A percentile compares a stretch with the other conserved stretches of the same genome.
These are phyloP conservation scores for Cheilosia vulpina DNA, from an alignment of 2,888 invertebrate species.

Conservation along the genomic window DNA sequence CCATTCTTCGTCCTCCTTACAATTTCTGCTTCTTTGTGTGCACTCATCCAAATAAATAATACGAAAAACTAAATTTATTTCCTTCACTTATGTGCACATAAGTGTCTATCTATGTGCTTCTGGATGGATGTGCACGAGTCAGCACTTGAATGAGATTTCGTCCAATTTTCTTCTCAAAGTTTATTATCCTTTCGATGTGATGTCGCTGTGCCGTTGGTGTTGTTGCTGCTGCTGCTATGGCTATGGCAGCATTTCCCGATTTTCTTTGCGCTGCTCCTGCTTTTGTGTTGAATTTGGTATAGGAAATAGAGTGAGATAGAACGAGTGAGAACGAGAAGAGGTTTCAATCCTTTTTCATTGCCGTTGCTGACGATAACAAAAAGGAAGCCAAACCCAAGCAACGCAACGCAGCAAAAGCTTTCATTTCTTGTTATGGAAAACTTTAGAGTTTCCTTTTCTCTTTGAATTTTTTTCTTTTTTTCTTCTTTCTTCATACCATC, in stretches of 20 bases:
- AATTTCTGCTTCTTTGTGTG: constrained; percentile 64
- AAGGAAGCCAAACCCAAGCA: constrained; percentile 44
- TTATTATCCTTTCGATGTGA: constrained; percentile 74
- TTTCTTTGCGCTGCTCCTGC: constrained; percentile 33
- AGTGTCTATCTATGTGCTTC: constrained; percentile 75
- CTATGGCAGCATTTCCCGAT: constrained; percentile 56
- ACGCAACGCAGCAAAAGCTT: constrained; percentile 67
- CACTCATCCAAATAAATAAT: constrained; percentile 74
- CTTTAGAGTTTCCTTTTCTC: constrained; percentile 64
- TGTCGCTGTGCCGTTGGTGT: constrained; percentile 37
- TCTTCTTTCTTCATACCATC: not conserved
- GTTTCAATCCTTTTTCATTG: constrained; percentile 65
- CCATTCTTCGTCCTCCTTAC: constrained; percentile 16
- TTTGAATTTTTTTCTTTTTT: constrained; percentile 7
- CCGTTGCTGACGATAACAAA: constrained; percentile 46
- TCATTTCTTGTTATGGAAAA: constrained; percentile 63
- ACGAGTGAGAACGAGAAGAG: constrained; percentile 17
- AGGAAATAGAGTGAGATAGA: not conserved
- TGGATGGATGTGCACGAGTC: constrained; percentile 75
- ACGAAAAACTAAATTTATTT: constrained; percentile 75
- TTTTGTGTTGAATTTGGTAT: constrained; percentile 37
- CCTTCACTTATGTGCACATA: constrained; percentile 74
- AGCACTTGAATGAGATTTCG: constrained; percentile 75
- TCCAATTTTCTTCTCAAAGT: constrained; percentile 75
- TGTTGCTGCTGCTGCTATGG: constrained; percentile 11